Base-by-base conservation (phyloP, 1,140 invertebrate species). In the Drosophila subobscura region DNA sequence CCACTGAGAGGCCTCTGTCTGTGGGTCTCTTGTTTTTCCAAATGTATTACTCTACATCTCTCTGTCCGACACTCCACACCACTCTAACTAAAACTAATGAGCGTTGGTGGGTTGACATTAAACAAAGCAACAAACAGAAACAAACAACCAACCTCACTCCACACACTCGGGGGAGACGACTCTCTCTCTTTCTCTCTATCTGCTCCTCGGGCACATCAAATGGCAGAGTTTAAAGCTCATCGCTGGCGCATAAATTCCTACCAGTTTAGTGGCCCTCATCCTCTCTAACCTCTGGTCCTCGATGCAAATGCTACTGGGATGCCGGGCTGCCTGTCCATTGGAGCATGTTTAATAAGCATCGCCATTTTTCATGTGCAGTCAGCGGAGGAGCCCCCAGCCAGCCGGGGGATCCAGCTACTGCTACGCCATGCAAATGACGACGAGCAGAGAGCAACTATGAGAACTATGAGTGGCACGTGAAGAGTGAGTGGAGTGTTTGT, bases 321-420 rank as follows among this genome's bases (percentile, higher is more conserved):
- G 33, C 10, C 10, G 33, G 1, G 59, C 45, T 51, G 60, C 68
- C 33, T 60, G 78, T 65, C 75, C 79, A 78, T 79, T 84, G 46
- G 75, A 84, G 74, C 79, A 84, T 84, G 75, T 83, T 83, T 83
- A 79, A 83, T 83, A 83, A 79, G 79, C 71, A 68, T 58, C 75
- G 71, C 65, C 75, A 84, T 83, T 83, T 83, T 71, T 83, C 79
- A 84, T 79, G 75, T 64, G 57, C 79, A 84, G 70, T 74, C 79
- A 83, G 53, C 73, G 57, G 70, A 71, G 65, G 58, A 75, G 55
- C 59, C 50, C 22, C 37, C 50, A 45, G 12, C 8, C 53, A 8
- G 25, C 42, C 49, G 29, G 29, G 29, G 29, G 7, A 8, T 7
- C 33, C 42, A 20, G 16, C 16, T 20, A 20, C 8, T 53, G 27